Percentiles rank a stretch among this genome's conserved stretches.
These are phyloP conservation scores for Plectrocnemia conspersa DNA, from an alignment of 1,140 invertebrate genomes.

Conservation along the genomic window DNA sequence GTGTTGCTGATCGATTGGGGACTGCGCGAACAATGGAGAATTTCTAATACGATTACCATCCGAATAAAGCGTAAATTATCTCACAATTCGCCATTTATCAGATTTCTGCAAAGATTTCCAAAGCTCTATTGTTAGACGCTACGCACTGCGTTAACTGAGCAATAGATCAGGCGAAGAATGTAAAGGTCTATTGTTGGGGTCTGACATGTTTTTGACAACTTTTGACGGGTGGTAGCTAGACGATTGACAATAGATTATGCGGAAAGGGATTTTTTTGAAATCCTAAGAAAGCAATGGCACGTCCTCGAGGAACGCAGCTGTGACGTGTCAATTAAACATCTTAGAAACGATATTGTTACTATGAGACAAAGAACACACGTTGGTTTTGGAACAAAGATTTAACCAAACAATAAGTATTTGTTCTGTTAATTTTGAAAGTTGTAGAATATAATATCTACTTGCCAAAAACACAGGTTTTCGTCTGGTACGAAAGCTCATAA, in stretches of 20 bases:
- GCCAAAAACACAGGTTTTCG: no score
- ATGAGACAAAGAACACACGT: no score
- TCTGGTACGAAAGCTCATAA: no score
- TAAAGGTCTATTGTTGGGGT: no score
- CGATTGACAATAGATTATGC: not conserved
- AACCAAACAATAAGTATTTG: not conserved
- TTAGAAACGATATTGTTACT: not conserved
- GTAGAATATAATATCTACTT: no score
- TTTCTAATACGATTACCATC: not conserved
- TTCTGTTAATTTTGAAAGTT: no score
- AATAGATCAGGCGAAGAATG: conserved; percentile 14
- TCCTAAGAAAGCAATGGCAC: conserved; percentile 4
- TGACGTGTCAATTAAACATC: conserved; percentile 5
- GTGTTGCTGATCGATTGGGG: not conserved
- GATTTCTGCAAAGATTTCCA: not conserved
- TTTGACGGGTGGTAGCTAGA: conserved; percentile 26
- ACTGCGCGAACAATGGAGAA: not conserved
- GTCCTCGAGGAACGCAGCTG: not conserved
- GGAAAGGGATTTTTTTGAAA: not conserved
- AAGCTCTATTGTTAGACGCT: not conserved
- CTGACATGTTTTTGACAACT: conserved; percentile 27
- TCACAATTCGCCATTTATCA: no score
- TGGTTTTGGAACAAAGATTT: not conserved
- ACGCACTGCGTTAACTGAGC: conserved; percentile 1
- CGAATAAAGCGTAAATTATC: no score